Percentiles rank a stretch among this genome's conserved stretches.
Conservation (phyloP, 1,140 invertebrate genomes). For the Bombus balteatus region DNA sequence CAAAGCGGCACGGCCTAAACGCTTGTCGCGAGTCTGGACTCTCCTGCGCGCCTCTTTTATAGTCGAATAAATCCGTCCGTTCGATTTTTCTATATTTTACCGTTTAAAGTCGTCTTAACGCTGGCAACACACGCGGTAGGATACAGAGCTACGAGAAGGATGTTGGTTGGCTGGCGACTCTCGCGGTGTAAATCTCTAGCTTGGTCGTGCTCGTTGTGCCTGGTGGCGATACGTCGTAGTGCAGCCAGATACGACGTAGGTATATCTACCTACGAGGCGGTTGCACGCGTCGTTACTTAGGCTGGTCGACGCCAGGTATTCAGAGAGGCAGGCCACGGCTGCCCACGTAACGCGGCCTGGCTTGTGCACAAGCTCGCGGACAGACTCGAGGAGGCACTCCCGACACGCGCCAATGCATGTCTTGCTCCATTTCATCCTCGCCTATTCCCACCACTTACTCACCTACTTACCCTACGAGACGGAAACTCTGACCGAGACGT, state of each 20-base stretch:
- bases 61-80: constrained; percentile 23
- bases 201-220: constrained; percentile 36
- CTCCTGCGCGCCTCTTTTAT: background rate
- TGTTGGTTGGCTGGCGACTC: background rate
- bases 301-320: constrained; percentile 28
- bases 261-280: constrained; percentile 50
- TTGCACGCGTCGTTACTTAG: constrained; percentile 59
- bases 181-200: constrained; percentile 24
- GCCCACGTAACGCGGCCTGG: constrained; percentile 59
- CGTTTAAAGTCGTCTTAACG: background rate
- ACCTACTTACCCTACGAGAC: constrained; percentile 79
- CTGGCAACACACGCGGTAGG: background rate
- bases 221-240: constrained; percentile 45
- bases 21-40: background rate
- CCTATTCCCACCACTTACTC: constrained; percentile 78
- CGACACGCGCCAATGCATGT: constrained; percentile 82
- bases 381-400: constrained; percentile 75
- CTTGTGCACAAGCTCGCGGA: constrained; percentile 39
- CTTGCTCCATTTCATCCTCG: constrained; percentile 81
- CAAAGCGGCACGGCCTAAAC: constrained; percentile 1
- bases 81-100: constrained; percentile 10
- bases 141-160: background rate
- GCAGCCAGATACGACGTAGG: constrained; percentile 25
- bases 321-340: constrained; percentile 38
- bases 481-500: constrained; percentile 77